Conservation (phyloP, 2,888 invertebrate genomes). For the Carpatolechia fugitivella region DNA sequence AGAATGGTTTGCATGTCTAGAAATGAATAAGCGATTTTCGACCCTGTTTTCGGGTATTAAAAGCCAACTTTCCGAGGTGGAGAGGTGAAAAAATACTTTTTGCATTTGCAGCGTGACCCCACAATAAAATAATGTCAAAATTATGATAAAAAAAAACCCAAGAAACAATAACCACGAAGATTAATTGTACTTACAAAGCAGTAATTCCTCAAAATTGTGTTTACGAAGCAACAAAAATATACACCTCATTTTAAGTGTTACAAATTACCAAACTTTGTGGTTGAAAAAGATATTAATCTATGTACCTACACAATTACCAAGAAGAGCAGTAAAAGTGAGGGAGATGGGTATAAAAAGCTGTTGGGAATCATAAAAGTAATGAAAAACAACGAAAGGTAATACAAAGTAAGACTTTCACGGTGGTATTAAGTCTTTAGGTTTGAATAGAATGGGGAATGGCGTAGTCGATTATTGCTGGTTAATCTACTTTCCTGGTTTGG, state of each 20-base stretch:
- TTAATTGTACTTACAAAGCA: background rate
- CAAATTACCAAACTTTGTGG: background rate
- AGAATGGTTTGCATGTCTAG: too few species aligned
- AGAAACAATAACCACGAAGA: background rate
- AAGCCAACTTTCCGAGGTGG: too few species aligned
- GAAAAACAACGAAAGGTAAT: slow-evolving; percentile 34
- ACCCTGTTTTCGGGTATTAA: too few species aligned
- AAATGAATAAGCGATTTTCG: too few species aligned
- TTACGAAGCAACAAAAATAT: background rate
- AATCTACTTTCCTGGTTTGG: too few species aligned
- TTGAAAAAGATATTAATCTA: slow-evolving; percentile 14
- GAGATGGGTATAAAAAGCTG: slow-evolving; percentile 41
- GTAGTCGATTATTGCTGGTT: too few species aligned
- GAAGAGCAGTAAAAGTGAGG: slow-evolving; percentile 30
- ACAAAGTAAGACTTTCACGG: slow-evolving; percentile 39
- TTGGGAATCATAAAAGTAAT: slow-evolving; percentile 34
- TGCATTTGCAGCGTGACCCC: too few species aligned
- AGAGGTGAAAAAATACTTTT: too few species aligned
- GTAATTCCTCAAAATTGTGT: background rate
- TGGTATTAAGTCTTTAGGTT: slow-evolving; percentile 35
- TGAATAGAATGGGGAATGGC: slow-evolving; percentile 26
- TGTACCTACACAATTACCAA: slow-evolving; percentile 20
- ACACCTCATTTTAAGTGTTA: slow-evolving; percentile 13
- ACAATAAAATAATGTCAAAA: too few species aligned
- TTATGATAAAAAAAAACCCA: too few species aligned